Evolutionary conservation across 2,113 vertebrate species (phyloP), one percentile per base, ranked within the genome.

Genomic region (Physeter macrocephalus): DNA sequence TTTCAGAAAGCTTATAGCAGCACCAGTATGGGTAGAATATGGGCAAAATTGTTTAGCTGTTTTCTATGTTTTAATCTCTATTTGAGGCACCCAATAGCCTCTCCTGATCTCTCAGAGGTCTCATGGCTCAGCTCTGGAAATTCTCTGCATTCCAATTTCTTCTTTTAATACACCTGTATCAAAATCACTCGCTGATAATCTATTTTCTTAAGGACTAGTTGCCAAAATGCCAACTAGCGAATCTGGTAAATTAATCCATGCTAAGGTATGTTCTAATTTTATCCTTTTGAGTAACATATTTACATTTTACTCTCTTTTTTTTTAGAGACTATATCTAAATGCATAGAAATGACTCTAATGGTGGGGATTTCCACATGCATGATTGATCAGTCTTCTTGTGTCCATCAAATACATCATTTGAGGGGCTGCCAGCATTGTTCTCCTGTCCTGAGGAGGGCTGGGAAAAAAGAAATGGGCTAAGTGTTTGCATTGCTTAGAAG

Each of bases 131-230:
- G 25, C 21, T 78, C 36, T n/a, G 27, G 12, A 92, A 74, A 57
- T 49, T 62, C 67, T 85, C 29, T 29, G 64, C 54, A 31, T 59
- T 72, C 66, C 15, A 90, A 27, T 85, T 81, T 52, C 14, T 86
- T 95, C 27, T 91, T 91, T 74, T 91, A 62, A 93, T 72, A 57
- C 27, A 9, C 13, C 25, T 12, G 36, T 81, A 81, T 94, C 61
- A 81, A 78, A 90, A 75, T 67, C 27, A 62, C 29, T 92, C 90
- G 34, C 27, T 90, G 90, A 62, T 77, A 61, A 90, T 91, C 36
- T 85, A 39, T 94, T 91, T 97, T 81, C 62, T 80, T 90, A 61
- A 12, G 61, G 36, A 90, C 18, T 29, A 57, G 82, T 74, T 94
- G 17, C 81, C 90, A 94, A 77, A 83, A 49, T 67, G 75, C 93